Base-by-base conservation (phyloP, 2,113 vertebrate species). In the Lophotis ruficrista region DNA sequence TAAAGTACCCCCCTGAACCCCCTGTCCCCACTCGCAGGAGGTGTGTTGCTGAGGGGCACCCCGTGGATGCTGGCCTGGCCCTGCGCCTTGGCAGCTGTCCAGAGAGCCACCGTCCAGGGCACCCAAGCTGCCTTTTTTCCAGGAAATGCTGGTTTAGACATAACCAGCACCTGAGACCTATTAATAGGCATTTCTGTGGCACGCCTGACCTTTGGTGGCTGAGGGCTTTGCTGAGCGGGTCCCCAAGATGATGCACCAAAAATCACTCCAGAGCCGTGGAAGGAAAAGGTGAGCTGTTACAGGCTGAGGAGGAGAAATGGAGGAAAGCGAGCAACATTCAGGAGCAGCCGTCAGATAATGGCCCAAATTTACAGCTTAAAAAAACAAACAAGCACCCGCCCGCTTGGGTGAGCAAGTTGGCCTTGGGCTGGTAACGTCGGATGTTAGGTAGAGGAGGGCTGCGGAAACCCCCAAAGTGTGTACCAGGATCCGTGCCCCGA, bases 251-350 rank as follows among this genome's bases (percentile, higher is more conserved):
- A 37, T 64, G 41, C 30, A 64, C 53, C 61, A 58, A 77, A 90
- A 81, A 54, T 53, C 37, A 16, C 30, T 50, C 14, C 31, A 31
- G 23, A 28, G 38, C n/a, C 31, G 5, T 1, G 14, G 69, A 43
- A 62, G 37, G 14, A 57, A 73, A 66, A 58, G 33, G 16, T 2
- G 19, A 82, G 41, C 37, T 89, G 48, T 69, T 68, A 58, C 53
- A 75, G 35, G 41, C 12, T 1, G 6, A 58, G 31, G 21, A 89
- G 51, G 48, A 91, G 81, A 90, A 90, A 78, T 0, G 4, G 83
- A 77, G 20, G 14, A 25, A 80, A 37, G 14, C 0, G 0, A 58
- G 24, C 20, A n/a, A 15, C 1, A 1, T 2, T 50, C 43, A 50
- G 31, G 25, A 76, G 50, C 58, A 70, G 12, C 35, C 35, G 35